phyloP scores from a whole-genome alignment of 2,797 vertebrate genomes.

The Chaunax sp. region DNA sequence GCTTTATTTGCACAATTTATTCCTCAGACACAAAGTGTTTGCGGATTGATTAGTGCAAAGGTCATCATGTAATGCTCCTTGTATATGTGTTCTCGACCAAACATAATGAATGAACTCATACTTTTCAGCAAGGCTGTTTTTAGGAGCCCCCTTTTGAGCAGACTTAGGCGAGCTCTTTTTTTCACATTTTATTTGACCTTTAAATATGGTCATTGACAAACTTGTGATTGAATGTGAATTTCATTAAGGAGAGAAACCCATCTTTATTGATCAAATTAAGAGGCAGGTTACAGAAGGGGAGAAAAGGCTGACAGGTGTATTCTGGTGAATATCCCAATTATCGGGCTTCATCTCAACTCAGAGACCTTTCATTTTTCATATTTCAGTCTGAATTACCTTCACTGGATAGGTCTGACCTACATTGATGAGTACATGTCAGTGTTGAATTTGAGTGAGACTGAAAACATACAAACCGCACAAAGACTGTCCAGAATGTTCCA shows the following conservation, averaged over 20 bases:
- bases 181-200: constrained; percentile 79
- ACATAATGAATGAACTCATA: constrained; percentile 71
- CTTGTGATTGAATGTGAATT: constrained; percentile 74
- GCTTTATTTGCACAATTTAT: constrained; percentile 47
- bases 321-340: constrained; percentile 56
- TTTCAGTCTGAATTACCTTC: constrained; percentile 23
- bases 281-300: constrained; percentile 54
- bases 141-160: constrained; percentile 55
- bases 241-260: constrained; percentile 75
- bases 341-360: constrained; percentile 20
- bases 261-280: constrained; percentile 79
- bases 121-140: constrained; percentile 54
- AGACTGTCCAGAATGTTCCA: background rate
- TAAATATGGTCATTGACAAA: constrained; percentile 72
- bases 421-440: background rate
- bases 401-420: background rate
- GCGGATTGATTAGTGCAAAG: constrained; percentile 79
- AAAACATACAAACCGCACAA: background rate
- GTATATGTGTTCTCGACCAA: constrained; percentile 78
- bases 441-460: background rate
- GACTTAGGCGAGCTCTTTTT: constrained; percentile 13
- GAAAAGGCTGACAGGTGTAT: constrained; percentile 40
- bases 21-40: constrained; percentile 62
- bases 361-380: constrained; percentile 17
- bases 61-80: constrained; percentile 84